A percentile compares a stretch with the other conserved stretches of the same genome.
Evolutionary conservation across 1,140 invertebrate species (phyloP).

Genomic region (Aporrectodea caliginosa): DNA sequence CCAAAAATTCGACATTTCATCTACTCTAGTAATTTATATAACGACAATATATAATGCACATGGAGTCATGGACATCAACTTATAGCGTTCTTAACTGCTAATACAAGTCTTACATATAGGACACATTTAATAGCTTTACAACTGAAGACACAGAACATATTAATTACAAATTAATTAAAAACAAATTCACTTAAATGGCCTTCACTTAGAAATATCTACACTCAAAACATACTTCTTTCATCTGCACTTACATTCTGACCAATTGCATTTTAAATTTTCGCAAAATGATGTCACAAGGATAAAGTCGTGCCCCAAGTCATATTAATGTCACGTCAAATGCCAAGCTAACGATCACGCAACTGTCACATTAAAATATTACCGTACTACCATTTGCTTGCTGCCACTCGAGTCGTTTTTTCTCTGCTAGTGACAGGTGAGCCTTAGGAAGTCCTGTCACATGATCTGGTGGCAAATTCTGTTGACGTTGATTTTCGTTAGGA

Average conservation of each 20-base stretch:
- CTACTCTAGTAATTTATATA: no score
- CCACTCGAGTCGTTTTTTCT: slow-evolving; percentile 52
- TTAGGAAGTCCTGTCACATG: not conserved
- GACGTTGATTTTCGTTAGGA: not conserved
- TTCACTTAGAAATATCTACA: not conserved
- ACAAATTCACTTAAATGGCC: no score
- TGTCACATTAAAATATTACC: not conserved
- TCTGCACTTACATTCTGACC: not conserved
- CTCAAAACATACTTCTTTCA: no score
- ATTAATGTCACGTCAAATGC: not conserved
- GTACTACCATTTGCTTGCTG: slow-evolving; percentile 47
- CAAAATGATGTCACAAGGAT: not conserved
- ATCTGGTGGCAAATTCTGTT: not conserved
- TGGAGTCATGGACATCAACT: no score
- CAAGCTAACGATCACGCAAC: not conserved
- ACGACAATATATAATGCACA: no score
- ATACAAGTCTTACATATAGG: no score
- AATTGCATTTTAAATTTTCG: not conserved
- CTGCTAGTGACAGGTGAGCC: slow-evolving; percentile 40
- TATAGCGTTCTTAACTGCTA: no score
- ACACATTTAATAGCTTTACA: no score
- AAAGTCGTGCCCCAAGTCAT: not conserved
- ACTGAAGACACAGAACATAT: no score
- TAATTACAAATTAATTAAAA: no score
- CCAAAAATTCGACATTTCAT: no score